Conservation (phyloP, 2,888 invertebrate genomes). For the Lepidochitona cinerea region DNA sequence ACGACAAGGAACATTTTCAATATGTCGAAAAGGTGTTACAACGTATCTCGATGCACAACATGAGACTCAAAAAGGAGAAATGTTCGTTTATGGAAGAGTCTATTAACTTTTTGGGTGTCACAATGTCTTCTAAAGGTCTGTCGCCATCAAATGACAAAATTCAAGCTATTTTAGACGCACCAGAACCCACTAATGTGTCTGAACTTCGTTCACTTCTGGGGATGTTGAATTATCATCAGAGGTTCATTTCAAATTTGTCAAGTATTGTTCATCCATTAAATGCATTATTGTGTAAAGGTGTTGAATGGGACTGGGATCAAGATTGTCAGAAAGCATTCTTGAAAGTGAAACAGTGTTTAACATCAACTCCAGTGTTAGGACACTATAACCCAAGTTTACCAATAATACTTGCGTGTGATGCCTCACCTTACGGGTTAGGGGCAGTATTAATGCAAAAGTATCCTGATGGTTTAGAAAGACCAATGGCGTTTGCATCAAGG, state of each 20-base stretch:
- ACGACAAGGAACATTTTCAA: slow-evolving; percentile 16
- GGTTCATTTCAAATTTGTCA: slow-evolving; percentile 40
- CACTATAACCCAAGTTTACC: slow-evolving; percentile 59
- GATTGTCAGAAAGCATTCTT: slow-evolving; percentile 35
- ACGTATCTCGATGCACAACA: slow-evolving; percentile 10
- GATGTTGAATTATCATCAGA: slow-evolving; percentile 36
- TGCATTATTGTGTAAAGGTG: slow-evolving; percentile 27
- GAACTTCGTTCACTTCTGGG: neutral
- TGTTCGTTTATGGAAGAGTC: neutral
- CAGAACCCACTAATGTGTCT: slow-evolving; percentile 12
- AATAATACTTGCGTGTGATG: slow-evolving; percentile 67
- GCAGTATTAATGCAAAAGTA: slow-evolving; percentile 47
- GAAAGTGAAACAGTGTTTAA: slow-evolving; percentile 40
- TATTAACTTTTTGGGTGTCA: slow-evolving; percentile 18
- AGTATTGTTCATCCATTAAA: slow-evolving; percentile 39
- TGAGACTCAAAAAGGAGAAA: slow-evolving; percentile 4
- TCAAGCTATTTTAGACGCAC: slow-evolving; percentile 27
- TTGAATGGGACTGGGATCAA: slow-evolving; percentile 30
- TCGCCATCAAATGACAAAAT: slow-evolving; percentile 5
- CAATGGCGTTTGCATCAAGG: slow-evolving; percentile 40
- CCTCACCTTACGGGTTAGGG: slow-evolving; percentile 60
- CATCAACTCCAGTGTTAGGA: slow-evolving; percentile 41
- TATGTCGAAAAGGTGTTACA: slow-evolving; percentile 17
- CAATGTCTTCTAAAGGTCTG: slow-evolving; percentile 5
- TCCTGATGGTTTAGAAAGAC: slow-evolving; percentile 29